These are phyloP conservation scores for Xenopus petersii DNA, from an alignment of 2,797 vertebrate genomes.

Conservation along the genomic window DNA sequence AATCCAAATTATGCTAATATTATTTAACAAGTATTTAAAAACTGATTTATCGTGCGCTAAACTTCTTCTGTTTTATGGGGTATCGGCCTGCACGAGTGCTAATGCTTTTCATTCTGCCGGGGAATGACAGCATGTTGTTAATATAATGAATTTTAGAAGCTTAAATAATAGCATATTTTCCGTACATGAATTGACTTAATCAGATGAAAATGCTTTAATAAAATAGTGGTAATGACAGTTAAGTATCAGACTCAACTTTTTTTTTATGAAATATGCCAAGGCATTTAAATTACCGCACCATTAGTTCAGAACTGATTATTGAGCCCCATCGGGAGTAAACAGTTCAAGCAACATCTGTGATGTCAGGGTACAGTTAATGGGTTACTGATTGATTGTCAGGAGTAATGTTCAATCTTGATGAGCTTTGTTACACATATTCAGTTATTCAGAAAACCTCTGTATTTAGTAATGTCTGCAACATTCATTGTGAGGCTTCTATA, in stretches of 20 bases:
- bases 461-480: too few species aligned
- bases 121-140: conserved; percentile 6
- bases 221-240: conserved; percentile 27
- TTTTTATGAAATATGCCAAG: too few species aligned
- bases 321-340: conserved; percentile 11
- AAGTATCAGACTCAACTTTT: conserved; percentile 21
- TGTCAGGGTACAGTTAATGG: neutral
- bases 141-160: conserved; percentile 3
- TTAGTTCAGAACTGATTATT: conserved; percentile 19
- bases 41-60: conserved; percentile 3
- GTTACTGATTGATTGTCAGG: too few species aligned
- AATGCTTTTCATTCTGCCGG: neutral
- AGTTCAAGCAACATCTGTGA: conserved; percentile 19
- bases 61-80: conserved; percentile 3
- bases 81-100: neutral
- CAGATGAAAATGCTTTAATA: conserved; percentile 38
- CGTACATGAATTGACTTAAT: conserved; percentile 28
- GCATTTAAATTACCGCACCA: neutral
- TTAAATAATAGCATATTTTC: conserved; percentile 18
- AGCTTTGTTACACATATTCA: too few species aligned
- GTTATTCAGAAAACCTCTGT: too few species aligned
- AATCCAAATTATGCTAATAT: neutral
- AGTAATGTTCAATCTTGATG: too few species aligned
- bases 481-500: too few species aligned
- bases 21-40: conserved; percentile 15